Conservation (phyloP, 2,888 invertebrate species). For the Miltochrista miniata region DNA sequence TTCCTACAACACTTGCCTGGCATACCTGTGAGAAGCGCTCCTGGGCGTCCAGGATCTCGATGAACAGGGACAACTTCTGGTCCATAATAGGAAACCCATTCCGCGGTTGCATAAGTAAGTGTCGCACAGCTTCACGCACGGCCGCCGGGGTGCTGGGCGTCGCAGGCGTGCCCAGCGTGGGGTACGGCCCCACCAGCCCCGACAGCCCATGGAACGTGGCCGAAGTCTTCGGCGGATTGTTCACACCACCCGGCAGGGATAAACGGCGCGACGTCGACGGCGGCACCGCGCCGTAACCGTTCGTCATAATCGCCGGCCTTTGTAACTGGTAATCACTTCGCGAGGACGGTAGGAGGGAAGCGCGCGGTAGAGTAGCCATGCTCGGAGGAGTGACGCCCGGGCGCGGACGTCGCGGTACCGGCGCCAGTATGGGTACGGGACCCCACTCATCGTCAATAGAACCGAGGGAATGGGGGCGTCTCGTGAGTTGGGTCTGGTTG, state of each 20-base stretch:
- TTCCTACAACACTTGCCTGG: slow-evolving; percentile 15
- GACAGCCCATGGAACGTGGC: slow-evolving; percentile 85
- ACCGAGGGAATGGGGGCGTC: slow-evolving; percentile 86
- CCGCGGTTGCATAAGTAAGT: slow-evolving; percentile 86
- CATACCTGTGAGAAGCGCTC: slow-evolving; percentile 91
- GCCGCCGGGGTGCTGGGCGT: slow-evolving; percentile 85
- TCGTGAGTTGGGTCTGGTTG: slow-evolving; percentile 59
- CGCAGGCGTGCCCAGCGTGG: slow-evolving; percentile 62
- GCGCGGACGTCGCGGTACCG: slow-evolving; percentile 81
- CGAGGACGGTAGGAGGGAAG: slow-evolving; percentile 83
- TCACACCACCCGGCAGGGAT: slow-evolving; percentile 81
- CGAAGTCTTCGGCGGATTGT: slow-evolving; percentile 82
- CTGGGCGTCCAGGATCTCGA: slow-evolving; percentile 92
- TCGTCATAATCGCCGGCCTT: slow-evolving; percentile 79
- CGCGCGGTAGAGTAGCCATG: slow-evolving; percentile 70
- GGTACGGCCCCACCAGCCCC: slow-evolving; percentile 57
- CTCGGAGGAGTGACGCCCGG: slow-evolving; percentile 74
- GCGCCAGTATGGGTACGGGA: slow-evolving; percentile 77
- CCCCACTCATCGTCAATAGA: slow-evolving; percentile 73
- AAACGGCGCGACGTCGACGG: slow-evolving; percentile 79
- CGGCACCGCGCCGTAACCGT: slow-evolving; percentile 77
- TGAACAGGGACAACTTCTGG: slow-evolving; percentile 90
- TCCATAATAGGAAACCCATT: slow-evolving; percentile 91
- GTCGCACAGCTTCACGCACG: slow-evolving; percentile 87
- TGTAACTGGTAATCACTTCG: slow-evolving; percentile 86